Conservation (phyloP, 2,888 invertebrate species). For the Dryomyza anilis region DNA sequence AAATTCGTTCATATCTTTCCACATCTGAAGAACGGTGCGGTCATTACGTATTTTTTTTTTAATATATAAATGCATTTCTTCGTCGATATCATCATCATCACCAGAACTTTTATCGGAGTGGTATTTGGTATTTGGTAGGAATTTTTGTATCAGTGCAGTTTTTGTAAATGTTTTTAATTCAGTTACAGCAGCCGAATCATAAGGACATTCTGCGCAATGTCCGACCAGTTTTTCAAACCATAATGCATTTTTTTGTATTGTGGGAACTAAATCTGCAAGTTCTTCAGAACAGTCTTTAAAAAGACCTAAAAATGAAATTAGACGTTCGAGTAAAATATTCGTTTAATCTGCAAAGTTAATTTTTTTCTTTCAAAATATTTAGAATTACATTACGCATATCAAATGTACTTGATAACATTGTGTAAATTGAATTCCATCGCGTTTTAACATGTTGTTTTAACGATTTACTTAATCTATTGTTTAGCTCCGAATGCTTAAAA, state of each 20-base stretch:
- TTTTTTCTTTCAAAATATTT: neutral
- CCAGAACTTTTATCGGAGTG: neutral
- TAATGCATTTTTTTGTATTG: neutral
- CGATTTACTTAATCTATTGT: neutral
- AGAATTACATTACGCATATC: neutral
- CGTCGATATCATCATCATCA: neutral
- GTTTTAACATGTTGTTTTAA: neutral
- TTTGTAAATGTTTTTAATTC: neutral
- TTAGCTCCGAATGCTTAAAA: too few relatives aligned
- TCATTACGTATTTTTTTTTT: too few relatives aligned
- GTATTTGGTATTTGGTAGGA: neutral
- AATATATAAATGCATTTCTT: neutral
- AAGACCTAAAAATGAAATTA: neutral
- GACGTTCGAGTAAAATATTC: too few relatives aligned
- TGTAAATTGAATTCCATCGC: neutral
- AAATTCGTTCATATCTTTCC: neutral
- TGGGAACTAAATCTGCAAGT: neutral
- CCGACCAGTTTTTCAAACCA: too few relatives aligned
- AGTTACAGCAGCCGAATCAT: neutral
- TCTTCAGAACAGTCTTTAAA: constrained; percentile 2
- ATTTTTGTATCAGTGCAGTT: neutral
- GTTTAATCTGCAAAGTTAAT: too few relatives aligned
- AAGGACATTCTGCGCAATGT: neutral
- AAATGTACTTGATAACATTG: neutral
- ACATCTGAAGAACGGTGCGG: too few relatives aligned